phyloP scores from a whole-genome alignment of 2,113 vertebrate species.

The Lichenostomus cassidix region DNA sequence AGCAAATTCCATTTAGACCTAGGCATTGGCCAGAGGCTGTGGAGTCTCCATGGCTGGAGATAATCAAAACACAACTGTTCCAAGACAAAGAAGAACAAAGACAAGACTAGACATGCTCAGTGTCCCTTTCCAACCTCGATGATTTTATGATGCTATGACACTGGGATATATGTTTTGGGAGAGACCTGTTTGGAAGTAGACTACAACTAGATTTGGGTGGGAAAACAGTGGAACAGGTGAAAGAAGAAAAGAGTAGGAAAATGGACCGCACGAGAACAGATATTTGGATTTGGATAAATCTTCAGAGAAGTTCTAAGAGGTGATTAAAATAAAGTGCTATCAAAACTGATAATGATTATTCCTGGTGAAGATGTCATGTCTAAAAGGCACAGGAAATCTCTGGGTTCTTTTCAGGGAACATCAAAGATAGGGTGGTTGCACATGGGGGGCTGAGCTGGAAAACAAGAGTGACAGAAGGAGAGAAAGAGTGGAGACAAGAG shows the following conservation, averaged over 20 bases:
- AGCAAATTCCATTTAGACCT: not conserved
- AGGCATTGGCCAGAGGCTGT: not conserved
- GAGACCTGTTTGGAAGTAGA: not conserved
- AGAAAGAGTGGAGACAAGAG: not conserved
- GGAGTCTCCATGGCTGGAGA: not conserved
- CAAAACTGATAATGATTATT: not conserved
- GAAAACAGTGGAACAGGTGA: not conserved
- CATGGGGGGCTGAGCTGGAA: not conserved
- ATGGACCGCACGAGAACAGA: not conserved
- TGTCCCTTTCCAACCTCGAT: not conserved
- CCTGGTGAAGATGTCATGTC: not conserved
- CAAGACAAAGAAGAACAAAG: not conserved
- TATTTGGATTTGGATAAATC: not conserved
- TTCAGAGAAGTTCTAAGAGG: not conserved
- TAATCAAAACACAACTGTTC: not conserved
- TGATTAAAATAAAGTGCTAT: not conserved
- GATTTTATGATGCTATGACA: not conserved
- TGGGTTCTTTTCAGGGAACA: not conserved
- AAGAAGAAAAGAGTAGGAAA: not conserved
- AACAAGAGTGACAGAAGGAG: not conserved
- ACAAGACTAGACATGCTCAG: not conserved
- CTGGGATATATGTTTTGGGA: not conserved
- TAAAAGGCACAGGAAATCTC: not conserved
- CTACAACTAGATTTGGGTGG: not conserved
- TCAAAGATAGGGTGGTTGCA: not conserved